These are phyloP conservation scores for Tanytarsus gracilentus DNA, from an alignment of 2,888 invertebrate genomes.

Conservation along the genomic window DNA sequence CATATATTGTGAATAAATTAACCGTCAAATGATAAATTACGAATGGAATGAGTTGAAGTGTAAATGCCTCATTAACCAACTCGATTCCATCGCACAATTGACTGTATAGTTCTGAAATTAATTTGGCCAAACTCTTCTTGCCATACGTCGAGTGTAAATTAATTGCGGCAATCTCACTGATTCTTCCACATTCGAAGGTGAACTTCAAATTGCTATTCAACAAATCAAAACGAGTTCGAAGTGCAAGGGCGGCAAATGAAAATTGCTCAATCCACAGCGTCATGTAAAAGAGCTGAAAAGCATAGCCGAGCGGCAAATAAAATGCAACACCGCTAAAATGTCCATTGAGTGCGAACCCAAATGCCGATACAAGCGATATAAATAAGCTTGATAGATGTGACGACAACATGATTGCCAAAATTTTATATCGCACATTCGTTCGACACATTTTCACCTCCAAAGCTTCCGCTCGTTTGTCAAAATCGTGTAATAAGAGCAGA, in stretches of 20 bases:
- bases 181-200: background rate
- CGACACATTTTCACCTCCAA: constrained; percentile 1
- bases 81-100: constrained; percentile 7
- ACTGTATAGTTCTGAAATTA: background rate
- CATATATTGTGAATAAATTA: background rate
- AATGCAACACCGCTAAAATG: background rate
- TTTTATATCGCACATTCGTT: too few relatives aligned
- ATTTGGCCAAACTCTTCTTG: background rate
- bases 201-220: constrained; percentile 2
- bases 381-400: too few relatives aligned
- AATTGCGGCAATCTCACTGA: background rate
- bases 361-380: background rate
- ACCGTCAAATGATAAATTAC: background rate
- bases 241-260: background rate
- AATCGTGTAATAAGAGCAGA: background rate
- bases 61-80: background rate
- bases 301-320: background rate
- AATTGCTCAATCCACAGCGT: background rate
- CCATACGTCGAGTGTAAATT: background rate
- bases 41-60: background rate
- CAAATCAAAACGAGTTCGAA: background rate
- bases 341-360: background rate
- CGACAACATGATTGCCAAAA: too few relatives aligned
- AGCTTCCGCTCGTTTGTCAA: background rate
- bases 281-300: background rate